These are phyloP conservation scores for Myotis findleyi DNA, from an alignment of 2,797 vertebrate genomes.

Conservation along the genomic window DNA sequence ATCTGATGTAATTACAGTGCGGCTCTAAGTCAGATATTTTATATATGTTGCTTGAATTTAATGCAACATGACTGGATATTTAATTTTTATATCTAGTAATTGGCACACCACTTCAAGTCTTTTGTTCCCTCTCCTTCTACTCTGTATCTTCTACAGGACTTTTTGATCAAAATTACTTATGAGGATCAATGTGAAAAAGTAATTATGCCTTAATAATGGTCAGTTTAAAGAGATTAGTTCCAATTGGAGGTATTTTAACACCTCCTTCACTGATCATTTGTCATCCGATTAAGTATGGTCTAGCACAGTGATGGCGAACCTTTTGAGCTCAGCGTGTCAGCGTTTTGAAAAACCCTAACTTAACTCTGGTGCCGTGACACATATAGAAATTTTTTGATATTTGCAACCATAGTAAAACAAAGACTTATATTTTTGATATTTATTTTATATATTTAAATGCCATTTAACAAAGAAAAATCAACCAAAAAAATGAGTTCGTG, in stretches of 20 bases:
- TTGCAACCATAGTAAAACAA: too few relatives aligned
- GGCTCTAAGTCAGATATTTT: not conserved
- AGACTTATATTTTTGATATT: too few relatives aligned
- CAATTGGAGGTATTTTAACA: not conserved
- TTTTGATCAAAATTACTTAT: constrained; percentile 48
- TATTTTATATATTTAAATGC: too few relatives aligned
- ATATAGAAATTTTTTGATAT: too few relatives aligned
- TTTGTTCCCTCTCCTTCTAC: not conserved
- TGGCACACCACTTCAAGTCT: not conserved
- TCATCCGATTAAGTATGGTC: not conserved
- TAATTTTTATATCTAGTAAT: not conserved
- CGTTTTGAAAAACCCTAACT: too few relatives aligned
- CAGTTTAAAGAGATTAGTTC: constrained; percentile 41
- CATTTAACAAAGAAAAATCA: too few relatives aligned
- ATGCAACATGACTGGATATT: not conserved
- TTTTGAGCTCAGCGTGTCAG: too few relatives aligned
- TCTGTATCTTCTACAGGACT: not conserved
- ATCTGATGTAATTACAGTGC: not conserved
- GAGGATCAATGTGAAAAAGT: not conserved
- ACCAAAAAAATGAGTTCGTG: too few relatives aligned
- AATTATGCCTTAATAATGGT: constrained; percentile 22
- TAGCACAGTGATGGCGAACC: not conserved
- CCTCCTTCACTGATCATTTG: not conserved
- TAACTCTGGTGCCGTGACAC: too few relatives aligned
- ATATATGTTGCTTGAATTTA: constrained; percentile 28